A percentile compares a stretch with the other conserved stretches of the same genome.
phyloP scores from a whole-genome alignment of 2,113 vertebrate genomes.

The Myanophis thanlyinensis region DNA sequence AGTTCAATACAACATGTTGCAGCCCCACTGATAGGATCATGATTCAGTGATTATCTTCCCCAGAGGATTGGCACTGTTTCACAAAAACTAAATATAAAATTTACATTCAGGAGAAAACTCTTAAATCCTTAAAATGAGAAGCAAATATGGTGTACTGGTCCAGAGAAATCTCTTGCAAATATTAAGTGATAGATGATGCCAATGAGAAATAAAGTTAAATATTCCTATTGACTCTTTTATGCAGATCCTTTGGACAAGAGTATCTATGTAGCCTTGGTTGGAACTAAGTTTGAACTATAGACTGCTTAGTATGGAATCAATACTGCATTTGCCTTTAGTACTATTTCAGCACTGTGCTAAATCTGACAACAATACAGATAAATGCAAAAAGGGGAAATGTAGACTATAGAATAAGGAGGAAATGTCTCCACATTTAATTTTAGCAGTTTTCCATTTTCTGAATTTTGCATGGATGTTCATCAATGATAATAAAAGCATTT shows the following conservation, averaged over 20 bases:
- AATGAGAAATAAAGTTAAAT: neutral
- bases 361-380: neutral
- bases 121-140: neutral
- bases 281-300: neutral
- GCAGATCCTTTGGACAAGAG: neutral
- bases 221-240: neutral
- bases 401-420: neutral
- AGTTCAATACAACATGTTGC: neutral
- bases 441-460: neutral
- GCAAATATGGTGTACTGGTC: neutral
- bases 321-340: neutral
- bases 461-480: neutral
- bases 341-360: neutral
- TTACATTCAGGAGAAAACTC: neutral
- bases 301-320: neutral
- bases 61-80: neutral
- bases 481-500: neutral
- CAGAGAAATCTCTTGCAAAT: neutral
- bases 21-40: neutral
- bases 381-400: neutral
- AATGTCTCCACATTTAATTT: neutral
- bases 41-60: neutral
- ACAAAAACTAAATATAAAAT: neutral
- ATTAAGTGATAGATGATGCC: neutral
- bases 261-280: neutral